Percentiles rank a stretch among this genome's conserved stretches.
Conservation (phyloP, 2,797 vertebrate species). For the Aratinga solstitialis region DNA sequence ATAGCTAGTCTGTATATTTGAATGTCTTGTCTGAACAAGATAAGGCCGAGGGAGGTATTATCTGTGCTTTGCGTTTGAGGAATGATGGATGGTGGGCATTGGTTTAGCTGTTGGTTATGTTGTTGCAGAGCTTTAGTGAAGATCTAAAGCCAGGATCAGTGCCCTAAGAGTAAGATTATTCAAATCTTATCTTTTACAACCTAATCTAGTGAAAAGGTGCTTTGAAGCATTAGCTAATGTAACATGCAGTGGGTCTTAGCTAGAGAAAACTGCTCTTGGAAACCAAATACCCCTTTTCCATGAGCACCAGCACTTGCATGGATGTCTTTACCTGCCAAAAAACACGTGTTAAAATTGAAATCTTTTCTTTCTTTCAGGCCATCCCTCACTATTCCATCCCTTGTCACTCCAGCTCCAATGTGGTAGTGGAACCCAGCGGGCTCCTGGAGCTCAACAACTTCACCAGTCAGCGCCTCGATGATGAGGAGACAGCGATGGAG, state of each 20-base stretch:
- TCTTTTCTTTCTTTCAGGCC: conserved; percentile 80
- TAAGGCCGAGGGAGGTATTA: not conserved
- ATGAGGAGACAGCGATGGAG: conserved; percentile 92
- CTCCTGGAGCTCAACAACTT: conserved; percentile 97
- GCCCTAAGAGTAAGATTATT: not conserved
- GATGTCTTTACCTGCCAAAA: not conserved
- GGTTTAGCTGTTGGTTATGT: not conserved
- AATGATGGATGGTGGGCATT: not conserved
- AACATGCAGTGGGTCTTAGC: fast-evolving
- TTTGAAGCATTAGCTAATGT: not conserved
- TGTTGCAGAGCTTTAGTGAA: not conserved
- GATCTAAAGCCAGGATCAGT: not conserved
- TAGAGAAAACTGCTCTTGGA: not conserved
- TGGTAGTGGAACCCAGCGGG: conserved; percentile 97
- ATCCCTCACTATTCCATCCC: conserved; percentile 96
- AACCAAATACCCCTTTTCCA: not conserved
- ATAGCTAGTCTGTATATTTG: not conserved
- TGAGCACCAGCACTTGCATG: not conserved
- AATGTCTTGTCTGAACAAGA: not conserved
- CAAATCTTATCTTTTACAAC: not conserved
- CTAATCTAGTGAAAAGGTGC: not conserved
- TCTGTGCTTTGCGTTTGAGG: not conserved
- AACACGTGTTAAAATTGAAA: not conserved
- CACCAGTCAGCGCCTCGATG: conserved; percentile 93
- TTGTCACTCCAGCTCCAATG: conserved; percentile 96